Evolutionary conservation across 2,888 invertebrate species (phyloP).

Genomic region (Drosophila anomelani): DNA sequence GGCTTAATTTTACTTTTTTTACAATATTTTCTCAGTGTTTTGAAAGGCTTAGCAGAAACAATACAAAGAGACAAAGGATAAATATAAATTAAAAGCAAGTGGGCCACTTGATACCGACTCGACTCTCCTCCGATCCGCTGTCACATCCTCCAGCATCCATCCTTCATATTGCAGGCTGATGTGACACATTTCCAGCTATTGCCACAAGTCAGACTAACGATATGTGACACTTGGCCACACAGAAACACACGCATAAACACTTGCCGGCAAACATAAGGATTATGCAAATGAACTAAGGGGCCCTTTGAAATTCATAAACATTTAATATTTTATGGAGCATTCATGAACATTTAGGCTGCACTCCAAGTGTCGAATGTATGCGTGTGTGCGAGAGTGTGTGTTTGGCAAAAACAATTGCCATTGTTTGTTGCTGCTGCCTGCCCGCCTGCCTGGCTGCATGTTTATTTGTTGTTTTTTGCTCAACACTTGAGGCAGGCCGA

Average conservation of each 20-base stretch:
- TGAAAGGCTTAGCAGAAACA: background rate
- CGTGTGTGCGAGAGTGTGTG: constrained; percentile 19
- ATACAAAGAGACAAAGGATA: background rate
- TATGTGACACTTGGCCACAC: constrained; percentile 57
- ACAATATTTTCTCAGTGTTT: background rate
- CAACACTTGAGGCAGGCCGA: constrained; percentile 31
- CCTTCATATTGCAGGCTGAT: constrained; percentile 7
- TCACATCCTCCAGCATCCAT: constrained; percentile 2
- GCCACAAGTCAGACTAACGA: constrained; percentile 51
- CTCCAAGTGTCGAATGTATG: constrained; percentile 33
- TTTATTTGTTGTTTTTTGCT: constrained; percentile 55
- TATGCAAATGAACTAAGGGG: constrained; percentile 66
- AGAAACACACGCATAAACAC: constrained; percentile 25
- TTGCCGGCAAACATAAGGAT: constrained; percentile 58
- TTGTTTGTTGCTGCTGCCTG: constrained; percentile 34
- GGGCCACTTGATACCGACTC: constrained; percentile 21
- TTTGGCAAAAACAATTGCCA: constrained; percentile 51
- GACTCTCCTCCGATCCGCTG: constrained; percentile 3
- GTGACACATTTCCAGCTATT: constrained; percentile 36
- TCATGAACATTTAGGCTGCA: constrained; percentile 60
- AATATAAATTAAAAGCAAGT: constrained; percentile 19
- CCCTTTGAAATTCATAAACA: constrained; percentile 70
- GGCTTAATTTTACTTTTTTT: no score
- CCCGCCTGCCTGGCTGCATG: constrained; percentile 14
- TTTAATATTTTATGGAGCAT: constrained; percentile 67